Base-by-base conservation (phyloP, 1,140 invertebrate genomes). In the Drosophila repletoides region DNA sequence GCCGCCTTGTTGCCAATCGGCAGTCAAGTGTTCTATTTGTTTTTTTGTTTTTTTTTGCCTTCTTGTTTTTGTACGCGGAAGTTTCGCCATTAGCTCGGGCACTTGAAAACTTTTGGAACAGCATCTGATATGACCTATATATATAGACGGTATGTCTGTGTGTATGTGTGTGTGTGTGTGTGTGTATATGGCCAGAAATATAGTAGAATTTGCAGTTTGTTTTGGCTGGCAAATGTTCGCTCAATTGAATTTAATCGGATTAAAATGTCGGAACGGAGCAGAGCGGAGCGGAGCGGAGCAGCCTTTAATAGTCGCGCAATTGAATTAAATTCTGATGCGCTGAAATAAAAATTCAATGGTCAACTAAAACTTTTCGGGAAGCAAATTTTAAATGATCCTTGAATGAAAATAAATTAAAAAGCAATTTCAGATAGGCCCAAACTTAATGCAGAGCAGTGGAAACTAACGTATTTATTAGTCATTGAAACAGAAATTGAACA, bases 261-360 rank as follows among this genome's bases (percentile, higher is more conserved):
- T 59, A 48, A 49, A 55, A 41, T 45, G 34, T 40, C 41, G n/a
- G n/a, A n/a, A n/a, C n/a, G n/a, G n/a, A n/a, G n/a, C n/a, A n/a
- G n/a, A n/a, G n/a, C n/a, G n/a, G n/a, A n/a, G n/a, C n/a, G n/a
- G n/a, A 48, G 46, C 28, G 12, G n/a, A 21, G n/a, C 43, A 38
- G 41, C 48, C 59, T 74, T 67, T 68, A 56, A 69, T 69, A 60
- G 73, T 65, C 75, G 72, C 64, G 29, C 70, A 80, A 77, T 77
- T 77, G 73, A 79, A 79, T 79, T 80, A 80, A 79, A 79, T 75
- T 80, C 61, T 65, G 53, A 49, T 59, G 51, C 51, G 55, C 33
- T 26, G 33, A 46, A 59, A 51, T 63, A 71, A 49, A 51, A 58
- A 24, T 58, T 48, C 15, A 55, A 53, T 36, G 28, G 21, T 14